Evolutionary conservation across 2,888 invertebrate genomes (phyloP).

Genomic region (Meandrusa payeni): DNA sequence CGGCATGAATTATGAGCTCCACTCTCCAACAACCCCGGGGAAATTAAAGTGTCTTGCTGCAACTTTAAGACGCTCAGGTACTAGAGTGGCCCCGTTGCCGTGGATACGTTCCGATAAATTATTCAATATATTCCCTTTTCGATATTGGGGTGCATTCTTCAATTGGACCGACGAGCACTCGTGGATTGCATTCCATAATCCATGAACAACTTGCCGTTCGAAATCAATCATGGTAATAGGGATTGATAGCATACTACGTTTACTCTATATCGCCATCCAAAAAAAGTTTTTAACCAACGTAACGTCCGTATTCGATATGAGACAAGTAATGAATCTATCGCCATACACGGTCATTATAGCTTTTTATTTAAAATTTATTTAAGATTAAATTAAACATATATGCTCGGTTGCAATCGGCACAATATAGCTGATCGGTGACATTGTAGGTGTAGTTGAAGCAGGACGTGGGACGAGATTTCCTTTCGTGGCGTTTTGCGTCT

Average conservation of each 20-base stretch:
- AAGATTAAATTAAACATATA: too few species aligned
- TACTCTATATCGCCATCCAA: neutral
- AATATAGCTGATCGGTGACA: too few species aligned
- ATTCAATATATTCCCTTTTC: constrained; percentile 54
- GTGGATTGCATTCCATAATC: constrained; percentile 23
- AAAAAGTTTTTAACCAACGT: too few species aligned
- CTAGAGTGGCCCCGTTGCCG: constrained; percentile 42
- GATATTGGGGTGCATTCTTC: constrained; percentile 46
- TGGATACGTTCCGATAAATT: constrained; percentile 53
- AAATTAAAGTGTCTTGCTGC: constrained; percentile 78
- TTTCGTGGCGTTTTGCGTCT: too few species aligned
- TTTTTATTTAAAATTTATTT: too few species aligned
- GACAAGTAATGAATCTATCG: too few species aligned
- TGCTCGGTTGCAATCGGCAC: too few species aligned
- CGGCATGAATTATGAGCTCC: constrained; percentile 75
- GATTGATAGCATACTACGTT: neutral
- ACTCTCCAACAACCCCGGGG: constrained; percentile 58
- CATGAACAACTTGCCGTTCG: constrained; percentile 11
- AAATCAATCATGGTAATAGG: constrained; percentile 22
- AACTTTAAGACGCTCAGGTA: constrained; percentile 73
- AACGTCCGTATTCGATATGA: too few species aligned
- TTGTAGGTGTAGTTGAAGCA: too few species aligned
- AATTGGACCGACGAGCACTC: constrained; percentile 27
- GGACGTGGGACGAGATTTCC: too few species aligned
- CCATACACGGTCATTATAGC: too few species aligned